Evolutionary conservation across 2,888 invertebrate genomes (phyloP).

Genomic region (Euzophera pinguis): DNA sequence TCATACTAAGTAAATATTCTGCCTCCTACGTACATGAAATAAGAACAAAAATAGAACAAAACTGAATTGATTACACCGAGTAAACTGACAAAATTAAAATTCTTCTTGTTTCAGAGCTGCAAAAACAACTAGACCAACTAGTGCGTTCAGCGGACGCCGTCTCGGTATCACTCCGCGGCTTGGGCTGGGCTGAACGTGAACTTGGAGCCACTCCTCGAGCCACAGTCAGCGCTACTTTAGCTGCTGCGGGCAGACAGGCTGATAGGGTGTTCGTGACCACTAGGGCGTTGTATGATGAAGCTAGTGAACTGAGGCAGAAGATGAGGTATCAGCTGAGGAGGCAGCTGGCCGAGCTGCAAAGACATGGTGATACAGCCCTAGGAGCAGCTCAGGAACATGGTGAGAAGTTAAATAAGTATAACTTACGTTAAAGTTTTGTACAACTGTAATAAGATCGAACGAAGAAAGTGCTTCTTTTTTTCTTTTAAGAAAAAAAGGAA

Average conservation of each 20-base stretch:
- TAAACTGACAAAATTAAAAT: too few species aligned
- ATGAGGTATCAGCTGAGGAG: slow-evolving; percentile 74
- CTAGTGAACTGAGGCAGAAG: slow-evolving; percentile 65
- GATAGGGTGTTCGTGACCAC: slow-evolving; percentile 63
- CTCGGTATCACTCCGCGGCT: slow-evolving; percentile 57
- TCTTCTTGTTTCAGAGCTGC: slow-evolving; percentile 37
- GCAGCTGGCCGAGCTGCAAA: slow-evolving; percentile 75
- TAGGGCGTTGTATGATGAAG: slow-evolving; percentile 66
- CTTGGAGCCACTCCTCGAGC: slow-evolving; percentile 43
- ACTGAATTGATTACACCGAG: too few species aligned
- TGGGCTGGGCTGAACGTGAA: slow-evolving; percentile 67
- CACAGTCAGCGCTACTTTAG: slow-evolving; percentile 28
- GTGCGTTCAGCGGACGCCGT: slow-evolving; percentile 58
- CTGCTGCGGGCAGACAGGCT: slow-evolving; percentile 46
- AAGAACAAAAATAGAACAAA: too few species aligned
- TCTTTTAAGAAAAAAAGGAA: too few species aligned
- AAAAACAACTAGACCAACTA: slow-evolving; percentile 46
- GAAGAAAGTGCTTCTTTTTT: too few species aligned
- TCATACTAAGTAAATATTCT: too few species aligned
- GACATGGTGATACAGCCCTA: slow-evolving; percentile 83
- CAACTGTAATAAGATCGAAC: too few species aligned
- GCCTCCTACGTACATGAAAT: too few species aligned
- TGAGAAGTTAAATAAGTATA: slow-evolving; percentile 29
- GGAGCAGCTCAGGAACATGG: slow-evolving; percentile 85
- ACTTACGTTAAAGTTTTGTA: too few species aligned